phyloP scores from a whole-genome alignment of 2,888 invertebrate species.

The Sympetrum striolatum region DNA sequence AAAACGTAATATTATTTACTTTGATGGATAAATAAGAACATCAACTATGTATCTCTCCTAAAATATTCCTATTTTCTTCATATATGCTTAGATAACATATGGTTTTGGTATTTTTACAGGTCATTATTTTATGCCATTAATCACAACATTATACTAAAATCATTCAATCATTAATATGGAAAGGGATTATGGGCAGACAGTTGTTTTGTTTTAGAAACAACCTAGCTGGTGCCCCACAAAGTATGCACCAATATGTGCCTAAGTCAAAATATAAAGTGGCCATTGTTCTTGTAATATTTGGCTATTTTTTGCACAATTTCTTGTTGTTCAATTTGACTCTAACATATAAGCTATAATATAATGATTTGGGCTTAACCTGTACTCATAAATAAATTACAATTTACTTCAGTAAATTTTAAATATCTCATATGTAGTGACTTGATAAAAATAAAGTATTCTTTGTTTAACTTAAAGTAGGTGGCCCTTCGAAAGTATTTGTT shows the following conservation, averaged over 20 bases:
- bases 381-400: background rate
- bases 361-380: background rate
- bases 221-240: slow-evolving; percentile 34
- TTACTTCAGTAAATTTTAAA: slow-evolving; percentile 30
- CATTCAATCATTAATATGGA: background rate
- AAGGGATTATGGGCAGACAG: slow-evolving; percentile 29
- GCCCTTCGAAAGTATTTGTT: background rate
- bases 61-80: background rate
- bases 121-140: background rate
- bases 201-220: slow-evolving; percentile 43
- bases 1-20: background rate
- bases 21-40: background rate
- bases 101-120: background rate
- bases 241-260: slow-evolving; percentile 35
- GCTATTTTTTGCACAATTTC: background rate
- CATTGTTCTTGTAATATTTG: slow-evolving; percentile 13
- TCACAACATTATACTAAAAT: slow-evolving; percentile 4
- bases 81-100: background rate
- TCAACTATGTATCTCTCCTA: background rate
- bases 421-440: slow-evolving; percentile 22
- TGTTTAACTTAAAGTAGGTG: background rate
- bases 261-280: slow-evolving; percentile 12
- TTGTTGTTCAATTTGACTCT: background rate
- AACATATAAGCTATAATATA: background rate
- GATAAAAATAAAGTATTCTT: background rate